These are phyloP conservation scores for Cheilosia vernalis DNA, from an alignment of 2,888 invertebrate species.

Conservation along the genomic window DNA sequence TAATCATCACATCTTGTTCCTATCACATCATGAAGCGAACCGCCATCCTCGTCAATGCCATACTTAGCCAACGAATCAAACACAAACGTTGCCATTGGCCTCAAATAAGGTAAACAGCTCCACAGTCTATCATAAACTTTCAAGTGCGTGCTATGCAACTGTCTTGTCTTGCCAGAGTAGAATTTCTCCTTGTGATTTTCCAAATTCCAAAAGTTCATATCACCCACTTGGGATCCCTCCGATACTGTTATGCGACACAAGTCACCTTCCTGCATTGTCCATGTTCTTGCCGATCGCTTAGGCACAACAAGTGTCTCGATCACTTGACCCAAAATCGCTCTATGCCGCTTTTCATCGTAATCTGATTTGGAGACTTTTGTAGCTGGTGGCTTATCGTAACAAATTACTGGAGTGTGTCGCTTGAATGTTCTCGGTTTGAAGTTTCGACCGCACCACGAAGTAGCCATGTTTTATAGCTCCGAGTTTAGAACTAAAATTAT, in stretches of 20 bases:
- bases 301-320: slow-evolving; percentile 81
- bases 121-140: slow-evolving; percentile 84
- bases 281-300: slow-evolving; percentile 82
- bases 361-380: slow-evolving; percentile 79
- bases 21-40: slow-evolving; percentile 84
- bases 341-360: slow-evolving; percentile 81
- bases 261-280: slow-evolving; percentile 83
- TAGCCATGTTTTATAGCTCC: slow-evolving; percentile 51
- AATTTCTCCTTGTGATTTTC: slow-evolving; percentile 83
- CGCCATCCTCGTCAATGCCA: slow-evolving; percentile 84
- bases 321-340: slow-evolving; percentile 80
- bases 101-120: slow-evolving; percentile 83
- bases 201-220: slow-evolving; percentile 84
- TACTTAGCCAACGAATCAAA: slow-evolving; percentile 83
- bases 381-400: slow-evolving; percentile 82
- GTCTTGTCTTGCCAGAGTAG: slow-evolving; percentile 84
- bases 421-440: slow-evolving; percentile 79
- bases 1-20: slow-evolving; percentile 84
- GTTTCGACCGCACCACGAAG: slow-evolving; percentile 80
- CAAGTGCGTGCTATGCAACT: slow-evolving; percentile 83
- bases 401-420: slow-evolving; percentile 80
- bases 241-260: slow-evolving; percentile 83
- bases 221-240: slow-evolving; percentile 84
- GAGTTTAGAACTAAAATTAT: background rate
- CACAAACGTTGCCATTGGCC: slow-evolving; percentile 84